Evolutionary conservation across 2,888 invertebrate genomes (phyloP).

Genomic region (Thelaira solivaga): DNA sequence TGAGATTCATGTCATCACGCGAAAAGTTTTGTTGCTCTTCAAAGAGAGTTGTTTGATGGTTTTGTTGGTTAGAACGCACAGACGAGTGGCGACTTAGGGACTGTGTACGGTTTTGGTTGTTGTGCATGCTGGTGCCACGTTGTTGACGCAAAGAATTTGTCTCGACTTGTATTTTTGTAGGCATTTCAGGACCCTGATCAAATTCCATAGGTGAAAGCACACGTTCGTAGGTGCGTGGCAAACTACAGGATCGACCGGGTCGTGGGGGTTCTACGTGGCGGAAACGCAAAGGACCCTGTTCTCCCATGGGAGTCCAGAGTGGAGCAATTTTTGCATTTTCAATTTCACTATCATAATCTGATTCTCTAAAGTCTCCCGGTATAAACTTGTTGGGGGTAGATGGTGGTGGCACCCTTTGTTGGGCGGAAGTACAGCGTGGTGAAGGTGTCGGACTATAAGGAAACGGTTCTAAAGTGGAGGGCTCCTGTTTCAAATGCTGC

Average conservation of each 20-base stretch:
- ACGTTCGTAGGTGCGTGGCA: slow-evolving; percentile 78
- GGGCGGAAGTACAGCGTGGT: slow-evolving; percentile 70
- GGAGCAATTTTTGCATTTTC: slow-evolving; percentile 81
- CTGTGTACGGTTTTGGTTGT: slow-evolving; percentile 67
- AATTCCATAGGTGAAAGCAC: slow-evolving; percentile 82
- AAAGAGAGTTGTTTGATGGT: slow-evolving; percentile 59
- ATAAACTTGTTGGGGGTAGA: slow-evolving; percentile 82
- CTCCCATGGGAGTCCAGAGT: slow-evolving; percentile 82
- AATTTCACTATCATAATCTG: slow-evolving; percentile 84
- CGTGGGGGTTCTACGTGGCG: slow-evolving; percentile 81
- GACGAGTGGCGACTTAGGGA: slow-evolving; percentile 73
- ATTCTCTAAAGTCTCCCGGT: slow-evolving; percentile 82
- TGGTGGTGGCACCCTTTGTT: slow-evolving; percentile 77
- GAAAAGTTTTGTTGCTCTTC: slow-evolving; percentile 64
- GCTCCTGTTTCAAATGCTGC: slow-evolving; percentile 41
- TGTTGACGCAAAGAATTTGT: slow-evolving; percentile 68
- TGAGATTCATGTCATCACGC: slow-evolving; percentile 75
- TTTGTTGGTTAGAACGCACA: slow-evolving; percentile 65
- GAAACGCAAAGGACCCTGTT: slow-evolving; percentile 80
- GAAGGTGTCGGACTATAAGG: slow-evolving; percentile 77
- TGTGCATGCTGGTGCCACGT: slow-evolving; percentile 67
- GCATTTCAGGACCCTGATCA: slow-evolving; percentile 79
- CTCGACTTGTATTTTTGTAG: slow-evolving; percentile 73
- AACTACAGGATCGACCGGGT: slow-evolving; percentile 78
- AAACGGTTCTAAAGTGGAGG: slow-evolving; percentile 75